A percentile compares a stretch with the other conserved stretches of the same genome.
Conservation (phyloP, 2,797 vertebrate genomes). For the Mormyrops boulengeri region DNA sequence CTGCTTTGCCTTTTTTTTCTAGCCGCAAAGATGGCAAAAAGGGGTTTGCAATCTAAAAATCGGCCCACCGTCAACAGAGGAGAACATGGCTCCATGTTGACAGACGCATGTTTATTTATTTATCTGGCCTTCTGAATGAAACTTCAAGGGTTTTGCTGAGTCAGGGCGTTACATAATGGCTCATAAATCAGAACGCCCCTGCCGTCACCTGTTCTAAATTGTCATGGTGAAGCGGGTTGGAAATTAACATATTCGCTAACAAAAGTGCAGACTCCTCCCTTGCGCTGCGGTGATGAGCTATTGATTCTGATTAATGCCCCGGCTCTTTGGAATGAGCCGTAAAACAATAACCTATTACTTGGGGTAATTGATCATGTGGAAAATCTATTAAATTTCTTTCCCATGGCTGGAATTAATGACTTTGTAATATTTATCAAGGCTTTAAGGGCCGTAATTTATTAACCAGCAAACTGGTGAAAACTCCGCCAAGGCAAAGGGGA, state of each 20-base stretch:
- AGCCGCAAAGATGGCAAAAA: neutral
- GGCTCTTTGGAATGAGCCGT: slow-evolving; percentile 49
- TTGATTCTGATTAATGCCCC: slow-evolving; percentile 57
- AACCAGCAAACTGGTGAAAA: slow-evolving; percentile 36
- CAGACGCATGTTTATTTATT: neutral
- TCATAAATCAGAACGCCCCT: slow-evolving; percentile 28
- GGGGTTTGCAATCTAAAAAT: neutral
- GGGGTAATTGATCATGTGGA: slow-evolving; percentile 59
- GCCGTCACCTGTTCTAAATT: slow-evolving; percentile 19
- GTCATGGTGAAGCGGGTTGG: slow-evolving; percentile 18
- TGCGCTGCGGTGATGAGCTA: slow-evolving; percentile 43
- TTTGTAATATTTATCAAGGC: slow-evolving; percentile 42
- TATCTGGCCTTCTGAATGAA: neutral
- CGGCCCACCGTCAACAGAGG: neutral
- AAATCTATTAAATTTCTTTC: slow-evolving; percentile 50
- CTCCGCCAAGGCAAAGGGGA: neutral
- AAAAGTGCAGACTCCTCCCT: slow-evolving; percentile 34
- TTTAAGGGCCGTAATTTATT: slow-evolving; percentile 48
- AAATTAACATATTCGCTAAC: slow-evolving; percentile 35
- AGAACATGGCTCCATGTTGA: no score
- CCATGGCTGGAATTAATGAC: slow-evolving; percentile 45
- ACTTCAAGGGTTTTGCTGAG: neutral
- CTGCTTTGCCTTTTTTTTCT: neutral
- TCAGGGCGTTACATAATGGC: neutral
- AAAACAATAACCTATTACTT: slow-evolving; percentile 60